These are phyloP conservation scores for Anhinga anhinga DNA, from an alignment of 2,113 vertebrate species.

Conservation along the genomic window DNA sequence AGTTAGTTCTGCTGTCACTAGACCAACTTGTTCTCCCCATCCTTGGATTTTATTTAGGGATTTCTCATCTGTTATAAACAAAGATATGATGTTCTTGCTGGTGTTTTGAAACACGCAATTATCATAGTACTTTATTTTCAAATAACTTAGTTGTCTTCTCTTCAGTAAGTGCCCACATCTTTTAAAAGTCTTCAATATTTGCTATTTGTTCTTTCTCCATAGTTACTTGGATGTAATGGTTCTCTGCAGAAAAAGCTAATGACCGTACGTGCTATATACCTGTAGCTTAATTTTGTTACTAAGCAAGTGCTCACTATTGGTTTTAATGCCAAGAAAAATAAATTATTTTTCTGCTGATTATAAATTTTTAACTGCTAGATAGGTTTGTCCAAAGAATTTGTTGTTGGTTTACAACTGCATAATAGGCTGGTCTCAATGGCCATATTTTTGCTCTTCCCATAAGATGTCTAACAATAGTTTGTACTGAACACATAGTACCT, in stretches of 20 bases:
- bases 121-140: background rate
- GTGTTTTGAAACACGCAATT: background rate
- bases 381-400: background rate
- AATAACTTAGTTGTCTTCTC: background rate
- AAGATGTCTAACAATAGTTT: background rate
- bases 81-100: background rate
- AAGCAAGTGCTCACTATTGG: background rate
- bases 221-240: background rate
- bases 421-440: background rate
- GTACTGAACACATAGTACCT: background rate
- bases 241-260: background rate
- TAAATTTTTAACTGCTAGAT: background rate
- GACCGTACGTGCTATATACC: background rate
- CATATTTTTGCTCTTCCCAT: background rate
- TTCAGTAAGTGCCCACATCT: background rate
- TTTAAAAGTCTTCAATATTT: background rate
- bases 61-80: background rate
- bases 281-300: background rate
- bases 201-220: background rate
- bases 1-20: background rate
- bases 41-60: background rate
- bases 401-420: background rate
- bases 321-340: background rate
- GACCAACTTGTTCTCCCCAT: background rate
- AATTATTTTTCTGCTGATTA: background rate